Evolutionary conservation across 2,888 invertebrate genomes (phyloP).

Genomic region (Microdon myrmicae): DNA sequence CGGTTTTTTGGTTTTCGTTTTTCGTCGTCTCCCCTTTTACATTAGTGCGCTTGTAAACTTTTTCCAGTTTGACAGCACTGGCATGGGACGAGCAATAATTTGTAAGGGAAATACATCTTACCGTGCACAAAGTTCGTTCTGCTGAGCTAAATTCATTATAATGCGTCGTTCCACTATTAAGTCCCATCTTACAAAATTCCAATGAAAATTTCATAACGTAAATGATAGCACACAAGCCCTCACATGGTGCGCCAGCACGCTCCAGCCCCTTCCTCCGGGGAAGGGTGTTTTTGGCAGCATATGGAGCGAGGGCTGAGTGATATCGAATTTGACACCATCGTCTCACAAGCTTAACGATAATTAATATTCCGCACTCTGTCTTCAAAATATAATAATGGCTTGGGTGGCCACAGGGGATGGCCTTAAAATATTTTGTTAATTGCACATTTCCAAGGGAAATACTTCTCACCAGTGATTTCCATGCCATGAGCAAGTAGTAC

Average conservation of each 20-base stretch:
- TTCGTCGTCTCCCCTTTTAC: too few species aligned
- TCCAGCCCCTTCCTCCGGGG: too few species aligned
- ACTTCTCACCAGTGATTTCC: constrained; percentile 6
- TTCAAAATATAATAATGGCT: constrained; percentile 32
- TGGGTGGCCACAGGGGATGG: constrained; percentile 28
- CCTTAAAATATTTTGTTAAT: constrained; percentile 46
- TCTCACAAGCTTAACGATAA: constrained; percentile 22
- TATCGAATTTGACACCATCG: constrained; percentile 39
- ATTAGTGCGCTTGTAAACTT: too few species aligned
- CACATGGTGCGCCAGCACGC: constrained; percentile 6
- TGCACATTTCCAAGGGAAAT: constrained; percentile 32
- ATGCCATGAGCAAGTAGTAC: constrained; percentile 10
- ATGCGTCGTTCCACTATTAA: constrained; percentile 32
- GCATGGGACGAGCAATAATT: too few species aligned
- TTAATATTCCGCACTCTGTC: constrained; percentile 39
- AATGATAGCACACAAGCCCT: constrained; percentile 21
- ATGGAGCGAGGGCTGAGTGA: neutral
- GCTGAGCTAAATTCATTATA: constrained; percentile 35
- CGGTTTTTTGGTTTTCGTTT: too few species aligned
- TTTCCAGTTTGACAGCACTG: too few species aligned
- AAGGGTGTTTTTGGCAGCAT: constrained; percentile 10
- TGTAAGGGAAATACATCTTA: constrained; percentile 40
- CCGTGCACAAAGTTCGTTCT: constrained; percentile 37
- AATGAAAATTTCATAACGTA: constrained; percentile 36
- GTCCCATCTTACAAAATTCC: constrained; percentile 24